Percentiles rank a stretch among this genome's conserved stretches.
phyloP scores from a whole-genome alignment of 2,113 vertebrate genomes.

The Penelope pileata region DNA sequence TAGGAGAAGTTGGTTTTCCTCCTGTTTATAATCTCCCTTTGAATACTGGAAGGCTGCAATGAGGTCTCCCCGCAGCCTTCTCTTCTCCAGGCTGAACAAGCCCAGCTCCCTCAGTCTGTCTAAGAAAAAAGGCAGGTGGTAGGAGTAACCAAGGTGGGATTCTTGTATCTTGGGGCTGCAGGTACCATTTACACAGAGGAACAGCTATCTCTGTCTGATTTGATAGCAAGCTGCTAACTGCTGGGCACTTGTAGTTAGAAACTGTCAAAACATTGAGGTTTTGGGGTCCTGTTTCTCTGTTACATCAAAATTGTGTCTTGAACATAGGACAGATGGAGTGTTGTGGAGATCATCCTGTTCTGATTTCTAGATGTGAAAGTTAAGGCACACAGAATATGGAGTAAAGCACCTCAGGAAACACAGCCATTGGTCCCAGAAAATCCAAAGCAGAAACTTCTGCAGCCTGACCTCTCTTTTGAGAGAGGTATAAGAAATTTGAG shows the following conservation, averaged over 20 bases:
- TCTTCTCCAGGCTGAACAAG: too few species aligned
- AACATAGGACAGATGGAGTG: not conserved
- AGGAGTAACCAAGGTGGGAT: not conserved
- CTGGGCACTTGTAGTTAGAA: not conserved
- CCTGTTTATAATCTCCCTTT: too few species aligned
- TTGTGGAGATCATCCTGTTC: not conserved
- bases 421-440: not conserved
- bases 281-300: not conserved
- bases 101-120: too few species aligned
- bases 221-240: not conserved
- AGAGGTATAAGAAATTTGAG: not conserved
- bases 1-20: too few species aligned
- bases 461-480: not conserved
- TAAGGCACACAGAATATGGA: not conserved
- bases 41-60: too few species aligned
- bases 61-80: too few species aligned
- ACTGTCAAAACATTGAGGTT: not conserved
- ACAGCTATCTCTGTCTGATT: not conserved
- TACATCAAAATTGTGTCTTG: not conserved
- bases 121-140: not conserved
- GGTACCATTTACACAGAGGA: not conserved
- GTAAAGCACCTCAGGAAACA: not conserved
- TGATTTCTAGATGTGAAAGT: not conserved
- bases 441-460: not conserved
- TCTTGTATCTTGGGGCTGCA: not conserved